phyloP scores from a whole-genome alignment of 2,888 invertebrate species.

The Tortricodes alternella region DNA sequence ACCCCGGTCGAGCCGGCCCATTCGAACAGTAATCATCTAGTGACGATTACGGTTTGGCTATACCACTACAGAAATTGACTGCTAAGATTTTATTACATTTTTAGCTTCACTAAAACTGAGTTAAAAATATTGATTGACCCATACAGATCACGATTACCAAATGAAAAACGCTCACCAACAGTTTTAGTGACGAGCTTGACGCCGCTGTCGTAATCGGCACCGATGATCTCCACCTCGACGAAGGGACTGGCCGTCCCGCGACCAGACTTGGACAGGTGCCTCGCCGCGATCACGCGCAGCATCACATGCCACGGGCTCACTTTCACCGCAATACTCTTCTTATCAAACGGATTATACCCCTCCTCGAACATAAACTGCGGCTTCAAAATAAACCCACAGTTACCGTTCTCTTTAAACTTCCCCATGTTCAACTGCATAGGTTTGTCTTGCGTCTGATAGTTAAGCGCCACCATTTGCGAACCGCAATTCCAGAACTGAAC shows the following conservation, averaged over 20 bases:
- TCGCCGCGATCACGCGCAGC: slow-evolving; percentile 92
- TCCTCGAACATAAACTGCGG: slow-evolving; percentile 94
- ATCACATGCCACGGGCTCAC: slow-evolving; percentile 81
- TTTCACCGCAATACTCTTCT: slow-evolving; percentile 74
- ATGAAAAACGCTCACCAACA: slow-evolving; percentile 86
- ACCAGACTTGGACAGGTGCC: slow-evolving; percentile 93
- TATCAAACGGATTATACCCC: slow-evolving; percentile 90
- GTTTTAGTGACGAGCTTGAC: slow-evolving; percentile 93
- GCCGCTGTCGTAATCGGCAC: slow-evolving; percentile 93
- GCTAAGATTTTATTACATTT: too few relatives aligned
- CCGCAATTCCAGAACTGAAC: slow-evolving; percentile 97
- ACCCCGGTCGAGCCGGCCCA: too few relatives aligned
- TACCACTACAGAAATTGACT: too few relatives aligned
- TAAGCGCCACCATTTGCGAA: slow-evolving; percentile 98
- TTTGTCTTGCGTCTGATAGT: slow-evolving; percentile 98
- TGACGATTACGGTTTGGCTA: too few relatives aligned
- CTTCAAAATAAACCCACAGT: slow-evolving; percentile 95
- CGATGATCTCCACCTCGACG: slow-evolving; percentile 95
- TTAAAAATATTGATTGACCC: too few relatives aligned
- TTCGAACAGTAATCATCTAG: too few relatives aligned
- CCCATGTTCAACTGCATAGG: slow-evolving; percentile 98
- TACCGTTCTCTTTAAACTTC: slow-evolving; percentile 95
- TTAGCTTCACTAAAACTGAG: too few relatives aligned
- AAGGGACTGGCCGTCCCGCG: slow-evolving; percentile 94
- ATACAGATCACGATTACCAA: too few relatives aligned